phyloP scores from a whole-genome alignment of 2,797 vertebrate genomes.

The Oreonectes daqikongensis region DNA sequence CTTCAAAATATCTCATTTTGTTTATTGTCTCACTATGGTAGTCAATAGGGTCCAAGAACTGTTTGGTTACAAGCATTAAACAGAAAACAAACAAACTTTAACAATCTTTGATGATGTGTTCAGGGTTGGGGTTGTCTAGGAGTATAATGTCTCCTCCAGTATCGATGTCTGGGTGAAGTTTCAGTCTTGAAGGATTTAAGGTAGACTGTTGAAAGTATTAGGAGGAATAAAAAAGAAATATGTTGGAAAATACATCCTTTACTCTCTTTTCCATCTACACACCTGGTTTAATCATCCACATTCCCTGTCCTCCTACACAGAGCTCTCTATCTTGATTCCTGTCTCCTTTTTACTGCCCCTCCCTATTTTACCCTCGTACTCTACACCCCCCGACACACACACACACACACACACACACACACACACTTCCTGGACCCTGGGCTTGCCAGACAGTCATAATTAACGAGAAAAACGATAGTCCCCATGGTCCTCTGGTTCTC shows the following conservation, averaged over 20 bases:
- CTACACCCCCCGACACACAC: conserved; percentile 65
- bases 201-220: conserved; percentile 48
- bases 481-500: conserved; percentile 74
- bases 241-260: conserved; percentile 54
- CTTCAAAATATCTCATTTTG: too few species aligned
- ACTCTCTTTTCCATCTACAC: conserved; percentile 74
- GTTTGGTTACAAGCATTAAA: too few species aligned
- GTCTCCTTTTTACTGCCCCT: conserved; percentile 29
- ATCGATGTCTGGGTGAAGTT: conserved; percentile 30
- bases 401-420: conserved; percentile 65
- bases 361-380: conserved; percentile 43
- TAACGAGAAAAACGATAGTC: conserved; percentile 83
- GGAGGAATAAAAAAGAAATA: conserved; percentile 48
- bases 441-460: conserved; percentile 83
- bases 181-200: conserved; percentile 53
- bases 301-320: conserved; percentile 63
- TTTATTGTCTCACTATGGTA: too few species aligned
- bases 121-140: conserved; percentile 15
- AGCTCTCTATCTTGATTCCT: conserved; percentile 47
- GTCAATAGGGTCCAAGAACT: too few species aligned
- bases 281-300: conserved; percentile 78
- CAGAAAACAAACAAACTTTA: too few species aligned
- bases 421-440: conserved; percentile 79
- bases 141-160: conserved; percentile 11
- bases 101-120: conserved; percentile 7